Evolutionary conservation across 2,888 invertebrate species (phyloP).

Genomic region (Chloroclystis v-ata): DNA sequence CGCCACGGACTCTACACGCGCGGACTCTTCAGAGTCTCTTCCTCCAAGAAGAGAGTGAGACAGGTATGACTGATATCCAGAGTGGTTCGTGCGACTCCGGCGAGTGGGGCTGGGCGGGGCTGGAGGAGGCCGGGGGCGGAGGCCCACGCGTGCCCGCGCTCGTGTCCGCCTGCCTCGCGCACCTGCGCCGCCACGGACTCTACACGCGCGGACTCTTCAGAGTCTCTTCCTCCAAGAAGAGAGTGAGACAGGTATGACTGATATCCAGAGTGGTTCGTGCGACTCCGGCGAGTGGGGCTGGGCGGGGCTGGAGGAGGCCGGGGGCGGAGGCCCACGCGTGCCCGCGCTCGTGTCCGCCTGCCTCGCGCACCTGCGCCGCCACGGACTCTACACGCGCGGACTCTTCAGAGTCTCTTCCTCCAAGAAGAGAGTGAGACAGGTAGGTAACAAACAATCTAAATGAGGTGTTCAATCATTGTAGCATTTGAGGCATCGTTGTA

Average conservation of each 20-base stretch:
- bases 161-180: conserved; percentile 87
- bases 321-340: conserved; percentile 78
- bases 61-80: conserved; percentile 84
- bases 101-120: conserved; percentile 77
- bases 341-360: conserved; percentile 89
- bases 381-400: conserved; percentile 91
- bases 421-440: conserved; percentile 94
- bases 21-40: conserved; percentile 94
- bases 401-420: conserved; percentile 95
- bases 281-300: conserved; percentile 82
- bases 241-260: conserved; percentile 89
- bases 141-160: conserved; percentile 85
- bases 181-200: conserved; percentile 88
- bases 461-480: too few relatives aligned
- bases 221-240: conserved; percentile 93
- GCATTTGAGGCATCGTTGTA: too few relatives aligned
- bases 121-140: conserved; percentile 75
- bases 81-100: conserved; percentile 88
- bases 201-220: conserved; percentile 93
- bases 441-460: conserved; percentile 51
- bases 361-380: conserved; percentile 87
- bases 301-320: conserved; percentile 78
- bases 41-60: conserved; percentile 93
- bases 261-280: conserved; percentile 85
- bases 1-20: conserved; percentile 88